Base-by-base conservation (phyloP, 2,888 invertebrate species). In the Mythimna vitellina region DNA sequence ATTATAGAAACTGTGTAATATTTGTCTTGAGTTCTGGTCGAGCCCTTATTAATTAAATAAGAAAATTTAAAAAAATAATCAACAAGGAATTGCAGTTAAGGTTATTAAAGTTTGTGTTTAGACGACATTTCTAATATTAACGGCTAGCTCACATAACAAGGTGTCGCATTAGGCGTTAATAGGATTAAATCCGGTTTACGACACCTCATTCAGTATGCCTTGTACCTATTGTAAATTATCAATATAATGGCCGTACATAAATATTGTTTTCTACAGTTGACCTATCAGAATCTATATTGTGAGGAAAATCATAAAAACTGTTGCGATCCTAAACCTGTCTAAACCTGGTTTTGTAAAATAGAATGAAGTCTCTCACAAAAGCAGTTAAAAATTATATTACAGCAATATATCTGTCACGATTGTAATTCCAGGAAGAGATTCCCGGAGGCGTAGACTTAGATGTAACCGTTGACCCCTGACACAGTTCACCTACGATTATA, bases 401-500 rank as follows among this genome's bases (percentile, higher is more conserved):
- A 32, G 54, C 56, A 73, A 69, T 79, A 66, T 66, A 61, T 70
- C 65, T 70, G 69, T 63, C 56, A 78, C 58, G 62, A 60, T 25
- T 68, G 58, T 69, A 79, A 80, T 66, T 62, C 83, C 80, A 73
- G 73, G 73, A 78, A 68, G 53, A 56, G 65, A 64, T 70, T 79
- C 66, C 57, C 49, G 64, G 54, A 83, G 74, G 80, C 69, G 68
- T 66, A 49, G 54, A 57, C 66, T 70, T 57, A 66, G 65, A 67
- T 67, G 66, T 71, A 64, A 67, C 74, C 74, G 69, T 83, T 83
- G 80, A 83, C 80, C 83, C 49, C 51, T 80, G 69, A 62, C 80
- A 78, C 65, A 72, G 66, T 74, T 70, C 74, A 80, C 80, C 83
- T 64, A 83, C 80, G 83, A 61, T 70, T 57, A 82, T 64, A 79